phyloP scores from a whole-genome alignment of 37 sponge, comb jelly and placozoan genomes.

The Eunapius fragilis region DNA sequence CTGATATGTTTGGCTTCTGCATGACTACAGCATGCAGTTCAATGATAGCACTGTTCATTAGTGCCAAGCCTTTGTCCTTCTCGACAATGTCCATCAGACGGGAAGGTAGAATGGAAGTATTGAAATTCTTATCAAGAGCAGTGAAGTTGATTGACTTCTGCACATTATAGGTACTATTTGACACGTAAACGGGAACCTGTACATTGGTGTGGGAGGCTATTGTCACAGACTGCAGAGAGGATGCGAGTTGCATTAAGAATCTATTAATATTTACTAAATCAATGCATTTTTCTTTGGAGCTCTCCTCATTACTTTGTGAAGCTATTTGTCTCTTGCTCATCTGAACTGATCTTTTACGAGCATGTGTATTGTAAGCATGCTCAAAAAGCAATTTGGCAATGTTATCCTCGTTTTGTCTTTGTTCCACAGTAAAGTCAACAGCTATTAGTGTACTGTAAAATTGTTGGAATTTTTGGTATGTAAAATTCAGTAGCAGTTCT shows the following conservation, averaged over 20 bases:
- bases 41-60: background rate
- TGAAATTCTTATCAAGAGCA: conserved; percentile 5
- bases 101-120: background rate
- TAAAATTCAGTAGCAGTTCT: background rate
- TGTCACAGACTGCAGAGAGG: background rate
- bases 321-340: background rate
- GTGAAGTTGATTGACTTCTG: background rate
- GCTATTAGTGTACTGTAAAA: background rate
- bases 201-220: background rate
- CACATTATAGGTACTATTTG: background rate
- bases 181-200: background rate
- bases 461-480: background rate
- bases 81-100: background rate
- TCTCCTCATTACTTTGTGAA: background rate
- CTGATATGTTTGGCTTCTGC: background rate
- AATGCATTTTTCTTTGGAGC: conserved; percentile 8
- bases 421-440: conserved; percentile 17
- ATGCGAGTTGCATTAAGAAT: conserved; percentile 3
- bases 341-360: background rate
- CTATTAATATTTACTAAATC: background rate
- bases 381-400: background rate
- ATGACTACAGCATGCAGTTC: background rate
- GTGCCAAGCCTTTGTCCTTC: background rate
- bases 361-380: background rate
- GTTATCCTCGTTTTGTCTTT: conserved; percentile 1